Evolutionary conservation across 2,888 invertebrate genomes (phyloP), one percentile per base, ranked within the genome.

Genomic region (Dugesia japonica): DNA sequence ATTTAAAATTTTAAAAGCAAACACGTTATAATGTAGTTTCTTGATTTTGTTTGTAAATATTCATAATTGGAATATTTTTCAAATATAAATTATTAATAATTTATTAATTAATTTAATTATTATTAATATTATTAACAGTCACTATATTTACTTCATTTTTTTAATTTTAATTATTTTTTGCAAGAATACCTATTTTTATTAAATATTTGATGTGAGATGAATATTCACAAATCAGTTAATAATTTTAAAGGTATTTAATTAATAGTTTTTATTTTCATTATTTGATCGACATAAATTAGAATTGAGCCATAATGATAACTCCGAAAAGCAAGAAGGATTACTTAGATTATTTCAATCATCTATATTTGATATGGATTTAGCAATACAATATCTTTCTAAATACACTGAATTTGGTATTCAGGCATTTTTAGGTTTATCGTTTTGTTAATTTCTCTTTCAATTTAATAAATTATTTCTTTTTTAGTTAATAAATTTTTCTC

Each of bases 401-500:
- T 94, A 95, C 56, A 95, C 97, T 86, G 97, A 98, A 85, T 92
- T 93, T 42, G 97, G 95, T 79, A 95, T 97, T 80, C 91, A 95
- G 83, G 91, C 92, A 81, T 98, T 97, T 86, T 90, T 98, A 84
- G 97, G 89, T 89, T 13, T 4, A 56, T 13, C 4, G 7, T 13
- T 13, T 13, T 4, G 9, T n/a, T 4, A n/a, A 20, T n/a, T 20
- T 4, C 4, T 4, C n/a, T 4, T 23, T 56, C 17, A 20, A 13
- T 56, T 4, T 56, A 7, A 31, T 31, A 7, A 7, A 31, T 31
- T 7, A 31, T 31, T 31, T 1, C 17, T 56, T 56, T 23, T 56
- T 56, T 23, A 56, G 56, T 56, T 4, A 56, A 56, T 23, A 56
- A 56, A 56, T 56, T 56, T 23, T 56, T 56, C n/a, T 56, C 56